Percentiles rank a stretch among this genome's conserved stretches.
These are phyloP conservation scores for Xiphorhynchus erythropygius DNA, from an alignment of 2,797 vertebrate species.

Conservation along the genomic window DNA sequence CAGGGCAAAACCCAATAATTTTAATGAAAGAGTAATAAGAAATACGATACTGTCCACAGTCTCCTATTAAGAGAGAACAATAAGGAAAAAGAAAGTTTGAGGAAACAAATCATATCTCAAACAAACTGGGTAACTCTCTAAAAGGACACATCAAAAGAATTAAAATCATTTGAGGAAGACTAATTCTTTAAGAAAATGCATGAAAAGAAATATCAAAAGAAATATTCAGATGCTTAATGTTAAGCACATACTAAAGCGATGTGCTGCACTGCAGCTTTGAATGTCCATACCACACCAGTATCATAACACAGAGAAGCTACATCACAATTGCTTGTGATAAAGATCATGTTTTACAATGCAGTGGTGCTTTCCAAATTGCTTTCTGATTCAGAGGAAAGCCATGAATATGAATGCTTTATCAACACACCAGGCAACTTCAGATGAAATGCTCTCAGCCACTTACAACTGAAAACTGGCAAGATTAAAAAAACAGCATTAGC, in stretches of 20 bases:
- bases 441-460: not conserved
- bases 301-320: not conserved
- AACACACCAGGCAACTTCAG: not conserved
- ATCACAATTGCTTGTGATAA: not conserved
- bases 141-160: not conserved
- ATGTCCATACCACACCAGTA: not conserved
- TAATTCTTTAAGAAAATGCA: not conserved
- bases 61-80: not conserved
- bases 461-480: not conserved
- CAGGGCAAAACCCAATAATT: not conserved
- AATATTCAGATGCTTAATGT: not conserved
- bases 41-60: not conserved
- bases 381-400: not conserved
- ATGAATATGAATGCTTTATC: not conserved
- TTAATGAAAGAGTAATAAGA: not conserved
- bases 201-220: not conserved
- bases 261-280: not conserved
- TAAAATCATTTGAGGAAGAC: not conserved
- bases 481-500: not conserved
- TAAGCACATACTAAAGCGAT: fast-evolving
- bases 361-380: not conserved
- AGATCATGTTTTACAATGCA: not conserved
- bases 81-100: not conserved
- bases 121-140: not conserved
- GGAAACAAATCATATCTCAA: not conserved